Percentiles rank a stretch among this genome's conserved stretches.
Conservation (phyloP, 2,113 vertebrate genomes). For the Lamprologus lemairii region DNA sequence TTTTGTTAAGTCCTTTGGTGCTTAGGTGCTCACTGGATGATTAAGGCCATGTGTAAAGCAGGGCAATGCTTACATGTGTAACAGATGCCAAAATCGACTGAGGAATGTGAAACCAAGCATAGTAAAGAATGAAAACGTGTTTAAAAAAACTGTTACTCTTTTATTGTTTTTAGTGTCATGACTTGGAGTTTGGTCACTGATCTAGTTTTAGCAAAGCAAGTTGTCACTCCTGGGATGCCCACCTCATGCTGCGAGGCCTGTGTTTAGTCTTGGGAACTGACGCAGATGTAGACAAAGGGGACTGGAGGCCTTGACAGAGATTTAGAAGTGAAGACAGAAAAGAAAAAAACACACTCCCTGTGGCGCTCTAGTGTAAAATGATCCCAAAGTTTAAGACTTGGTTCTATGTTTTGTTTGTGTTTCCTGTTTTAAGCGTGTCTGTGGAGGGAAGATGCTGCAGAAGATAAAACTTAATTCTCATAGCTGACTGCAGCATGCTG, state of each 20-base stretch:
- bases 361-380: constrained; percentile 62
- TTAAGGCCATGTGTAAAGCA: constrained; percentile 60
- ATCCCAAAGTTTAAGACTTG: constrained; percentile 59
- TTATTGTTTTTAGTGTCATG: neutral
- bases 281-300: constrained; percentile 67
- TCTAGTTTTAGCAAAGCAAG: constrained; percentile 34
- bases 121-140: neutral
- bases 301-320: constrained; percentile 50
- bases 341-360: constrained; percentile 57
- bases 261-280: constrained; percentile 67
- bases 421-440: constrained; percentile 51
- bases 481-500: neutral
- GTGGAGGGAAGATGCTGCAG: neutral
- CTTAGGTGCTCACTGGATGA: constrained; percentile 44
- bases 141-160: neutral
- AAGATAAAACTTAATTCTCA: neutral
- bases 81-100: constrained; percentile 41
- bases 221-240: constrained; percentile 23
- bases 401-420: constrained; percentile 63
- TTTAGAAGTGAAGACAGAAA: constrained; percentile 50
- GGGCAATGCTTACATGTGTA: constrained; percentile 31
- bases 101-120: constrained; percentile 11
- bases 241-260: constrained; percentile 26
- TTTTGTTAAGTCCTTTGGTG: constrained; percentile 48
- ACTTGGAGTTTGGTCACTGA: neutral